Percentiles rank a stretch among this genome's conserved stretches.
These are phyloP conservation scores for Marisa cornuarietis DNA, from an alignment of 1,140 invertebrate genomes.

Conservation along the genomic window DNA sequence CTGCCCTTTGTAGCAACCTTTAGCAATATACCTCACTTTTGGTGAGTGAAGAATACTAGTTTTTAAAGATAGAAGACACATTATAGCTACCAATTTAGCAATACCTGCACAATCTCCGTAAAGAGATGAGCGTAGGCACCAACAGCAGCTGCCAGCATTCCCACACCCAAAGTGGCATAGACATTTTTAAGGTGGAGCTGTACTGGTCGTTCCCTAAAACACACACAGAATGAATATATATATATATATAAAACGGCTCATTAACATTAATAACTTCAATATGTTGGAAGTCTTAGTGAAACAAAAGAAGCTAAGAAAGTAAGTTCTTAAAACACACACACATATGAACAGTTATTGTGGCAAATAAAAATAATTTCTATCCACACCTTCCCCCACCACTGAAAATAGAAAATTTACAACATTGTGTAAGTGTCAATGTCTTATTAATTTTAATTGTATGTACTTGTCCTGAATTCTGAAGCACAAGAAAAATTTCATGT, in stretches of 20 bases:
- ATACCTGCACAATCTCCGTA: constrained; percentile 72
- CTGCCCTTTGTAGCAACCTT: not conserved
- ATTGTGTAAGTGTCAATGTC: too few species aligned
- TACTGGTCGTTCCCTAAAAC: constrained; percentile 51
- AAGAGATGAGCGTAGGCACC: constrained; percentile 85
- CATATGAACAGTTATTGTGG: too few species aligned
- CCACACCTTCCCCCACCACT: too few species aligned
- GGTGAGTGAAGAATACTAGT: not conserved
- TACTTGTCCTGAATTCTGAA: too few species aligned
- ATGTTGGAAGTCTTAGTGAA: not conserved
- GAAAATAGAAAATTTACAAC: too few species aligned
- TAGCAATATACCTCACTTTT: not conserved
- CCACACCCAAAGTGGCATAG: constrained; percentile 87
- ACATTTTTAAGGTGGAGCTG: constrained; percentile 90
- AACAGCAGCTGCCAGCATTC: constrained; percentile 80
- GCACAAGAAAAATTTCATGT: too few species aligned
- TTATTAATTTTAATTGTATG: too few species aligned
- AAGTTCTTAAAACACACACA: too few species aligned
- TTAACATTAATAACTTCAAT: not conserved
- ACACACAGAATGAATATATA: not conserved
- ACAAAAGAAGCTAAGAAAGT: constrained; percentile 1
- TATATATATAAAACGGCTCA: not conserved
- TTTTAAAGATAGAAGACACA: not conserved
- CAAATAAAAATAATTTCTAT: too few species aligned
- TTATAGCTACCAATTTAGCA: not conserved